Percentiles rank a stretch among this genome's conserved stretches.
Conservation (phyloP, 2,888 invertebrate genomes). For the Notodonta ziczac region DNA sequence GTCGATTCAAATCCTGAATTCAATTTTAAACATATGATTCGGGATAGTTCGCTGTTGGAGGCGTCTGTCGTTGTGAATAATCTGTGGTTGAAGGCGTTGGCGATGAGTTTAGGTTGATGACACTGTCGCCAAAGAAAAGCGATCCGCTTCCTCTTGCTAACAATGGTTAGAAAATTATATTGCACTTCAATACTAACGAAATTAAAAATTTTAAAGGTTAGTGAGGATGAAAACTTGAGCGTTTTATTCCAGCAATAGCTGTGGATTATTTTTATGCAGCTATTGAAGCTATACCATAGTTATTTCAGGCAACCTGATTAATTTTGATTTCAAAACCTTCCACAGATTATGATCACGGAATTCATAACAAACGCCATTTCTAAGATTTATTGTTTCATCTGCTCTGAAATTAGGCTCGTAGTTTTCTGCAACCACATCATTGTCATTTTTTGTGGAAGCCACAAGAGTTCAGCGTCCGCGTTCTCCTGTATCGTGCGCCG, state of each 20-base stretch:
- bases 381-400: too few relatives aligned
- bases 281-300: too few relatives aligned
- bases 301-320: too few relatives aligned
- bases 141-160: slow-evolving; percentile 15
- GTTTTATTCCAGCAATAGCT: too few relatives aligned
- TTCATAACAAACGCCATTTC: too few relatives aligned
- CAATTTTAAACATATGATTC: slow-evolving; percentile 54
- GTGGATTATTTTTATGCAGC: too few relatives aligned
- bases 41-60: slow-evolving; percentile 40
- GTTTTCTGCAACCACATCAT: slow-evolving; percentile 1
- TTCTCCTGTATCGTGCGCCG: slow-evolving; percentile 34
- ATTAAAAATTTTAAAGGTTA: too few relatives aligned
- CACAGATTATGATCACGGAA: too few relatives aligned
- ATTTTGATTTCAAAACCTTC: too few relatives aligned
- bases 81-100: slow-evolving; percentile 39
- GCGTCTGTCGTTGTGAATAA: slow-evolving; percentile 39
- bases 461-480: slow-evolving; percentile 22
- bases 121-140: slow-evolving; percentile 20
- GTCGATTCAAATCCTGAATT: slow-evolving; percentile 49
- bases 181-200: neutral
- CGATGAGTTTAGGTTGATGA: slow-evolving; percentile 20
- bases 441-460: slow-evolving; percentile 8
- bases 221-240: too few relatives aligned
- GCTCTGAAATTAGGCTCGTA: neutral
- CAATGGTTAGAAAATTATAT: slow-evolving; percentile 3